Conservation (phyloP, 1,140 invertebrate species). For the Lanistes nyassanus region DNA sequence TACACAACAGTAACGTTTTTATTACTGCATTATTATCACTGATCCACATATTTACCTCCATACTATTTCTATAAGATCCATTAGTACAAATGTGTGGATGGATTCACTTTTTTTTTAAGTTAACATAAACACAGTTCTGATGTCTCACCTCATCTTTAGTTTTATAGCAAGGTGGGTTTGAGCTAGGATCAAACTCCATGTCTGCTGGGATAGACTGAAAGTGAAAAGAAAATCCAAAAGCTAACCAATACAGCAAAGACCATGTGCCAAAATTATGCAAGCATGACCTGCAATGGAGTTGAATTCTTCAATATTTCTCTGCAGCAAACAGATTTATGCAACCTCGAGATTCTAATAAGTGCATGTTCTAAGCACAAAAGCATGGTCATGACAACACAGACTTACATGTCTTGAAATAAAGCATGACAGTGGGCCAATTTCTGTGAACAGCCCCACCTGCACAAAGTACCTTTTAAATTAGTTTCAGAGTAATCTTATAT, state of each 20-base stretch:
- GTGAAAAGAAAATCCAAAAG: slow-evolving; percentile 40
- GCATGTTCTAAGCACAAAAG: too few species aligned
- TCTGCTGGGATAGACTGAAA: slow-evolving; percentile 96
- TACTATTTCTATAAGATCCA: too few species aligned
- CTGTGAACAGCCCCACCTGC: slow-evolving; percentile 97
- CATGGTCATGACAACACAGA: slow-evolving; percentile 41
- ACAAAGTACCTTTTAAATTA: too few species aligned
- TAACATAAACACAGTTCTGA: too few species aligned
- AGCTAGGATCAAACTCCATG: slow-evolving; percentile 99
- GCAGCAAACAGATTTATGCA: too few species aligned
- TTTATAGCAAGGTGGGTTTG: slow-evolving; percentile 97
- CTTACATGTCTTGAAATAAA: slow-evolving; percentile 99
- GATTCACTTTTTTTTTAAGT: too few species aligned
- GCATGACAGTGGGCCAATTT: slow-evolving; percentile 98
- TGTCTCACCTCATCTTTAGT: slow-evolving; percentile 95
- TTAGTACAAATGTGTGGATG: too few species aligned
- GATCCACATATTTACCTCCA: not conserved
- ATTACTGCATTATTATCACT: not conserved
- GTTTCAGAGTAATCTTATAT: too few species aligned
- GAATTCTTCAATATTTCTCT: too few species aligned
- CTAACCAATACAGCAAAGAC: not conserved
- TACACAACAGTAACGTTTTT: not conserved
- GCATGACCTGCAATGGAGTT: too few species aligned
- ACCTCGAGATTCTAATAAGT: too few species aligned
- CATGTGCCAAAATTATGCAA: too few species aligned